phyloP scores from a whole-genome alignment of 2,113 vertebrate genomes.

The Halichoeres trimaculatus region DNA sequence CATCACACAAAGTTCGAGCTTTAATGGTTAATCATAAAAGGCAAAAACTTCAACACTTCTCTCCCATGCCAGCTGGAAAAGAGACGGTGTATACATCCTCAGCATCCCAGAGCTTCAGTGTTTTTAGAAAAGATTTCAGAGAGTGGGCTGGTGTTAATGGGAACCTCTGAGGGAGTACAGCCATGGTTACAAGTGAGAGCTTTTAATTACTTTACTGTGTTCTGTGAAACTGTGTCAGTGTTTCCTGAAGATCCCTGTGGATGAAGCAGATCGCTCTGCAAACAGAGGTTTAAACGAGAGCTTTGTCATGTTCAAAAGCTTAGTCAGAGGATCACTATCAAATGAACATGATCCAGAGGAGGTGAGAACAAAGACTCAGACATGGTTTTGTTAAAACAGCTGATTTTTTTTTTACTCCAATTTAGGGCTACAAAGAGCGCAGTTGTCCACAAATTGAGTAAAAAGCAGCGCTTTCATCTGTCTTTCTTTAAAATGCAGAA shows the following conservation, averaged over 20 bases:
- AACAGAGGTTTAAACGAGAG: too few relatives aligned
- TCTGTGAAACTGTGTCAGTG: not conserved
- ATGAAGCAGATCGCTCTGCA: not conserved
- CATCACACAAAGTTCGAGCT: constrained; percentile 1
- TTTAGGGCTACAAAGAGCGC: not conserved
- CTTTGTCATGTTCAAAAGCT: too few relatives aligned
- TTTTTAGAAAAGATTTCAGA: not conserved
- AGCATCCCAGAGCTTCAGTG: not conserved
- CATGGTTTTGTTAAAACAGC: not conserved
- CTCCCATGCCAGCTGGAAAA: not conserved
- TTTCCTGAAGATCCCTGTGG: not conserved
- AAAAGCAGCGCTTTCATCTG: not conserved
- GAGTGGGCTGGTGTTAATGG: not conserved
- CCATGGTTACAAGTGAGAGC: not conserved
- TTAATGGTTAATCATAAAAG: not conserved
- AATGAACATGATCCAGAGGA: not conserved
- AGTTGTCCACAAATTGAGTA: constrained; percentile 1
- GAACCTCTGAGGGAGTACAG: not conserved
- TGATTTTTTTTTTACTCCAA: not conserved
- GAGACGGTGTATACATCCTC: not conserved
- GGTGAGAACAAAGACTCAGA: not conserved
- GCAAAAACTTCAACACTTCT: constrained; percentile 25
- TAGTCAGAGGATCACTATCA: not conserved
- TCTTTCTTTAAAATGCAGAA: not conserved
- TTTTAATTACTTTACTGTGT: not conserved